Evolutionary conservation across 2,113 vertebrate species (phyloP), one percentile per base, ranked within the genome.

Genomic region (Prunella fulvescens): DNA sequence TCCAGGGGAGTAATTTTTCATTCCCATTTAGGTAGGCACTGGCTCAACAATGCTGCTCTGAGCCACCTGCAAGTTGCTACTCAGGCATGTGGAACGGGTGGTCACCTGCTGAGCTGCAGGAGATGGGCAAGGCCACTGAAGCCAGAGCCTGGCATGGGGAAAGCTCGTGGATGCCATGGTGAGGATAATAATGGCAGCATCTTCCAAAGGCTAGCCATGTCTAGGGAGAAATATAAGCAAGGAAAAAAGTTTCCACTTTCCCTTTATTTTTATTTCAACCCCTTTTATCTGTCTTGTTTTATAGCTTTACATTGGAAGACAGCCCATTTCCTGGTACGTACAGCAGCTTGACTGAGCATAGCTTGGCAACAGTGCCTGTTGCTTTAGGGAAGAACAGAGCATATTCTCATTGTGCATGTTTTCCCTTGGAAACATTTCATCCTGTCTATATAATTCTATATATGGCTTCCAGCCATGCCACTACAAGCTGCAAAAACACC

Each of bases 401-500:
- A 91, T 89, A 90, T 95, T 96, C 95, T 96, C 94, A 93, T 92
- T 95, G 95, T 96, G 86, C 82, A 65, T 96, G 96, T 96, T 97
- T 97, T 96, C 88, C 79, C 89, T 97, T 94, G 91, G 95, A 94
- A 97, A 91, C 70, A 24, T 91, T 96, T 96, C 84, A 96, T 93
- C 94, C 95, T 90, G 93, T 76, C 95, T 94, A 74, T 96, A 96
- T 95, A 96, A 95, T 86, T 96, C 93, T 94, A 94, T 93, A 81
- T 53, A 61, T 92, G 95, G 93, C 95, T 96, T 45, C 57, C 79
- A 93, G 94, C 94, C 95, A 96, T 94, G 90, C 91, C 96, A 95
- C 92, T 85, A 70, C 92, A 97, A 94, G 93, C 86, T 95, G 93
- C 94, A 93, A 95, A 95, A 94, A 95, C 91, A 97, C 45, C 67